These are phyloP conservation scores for Podarcis siculus DNA, from an alignment of 2,797 vertebrate species.

Conservation along the genomic window DNA sequence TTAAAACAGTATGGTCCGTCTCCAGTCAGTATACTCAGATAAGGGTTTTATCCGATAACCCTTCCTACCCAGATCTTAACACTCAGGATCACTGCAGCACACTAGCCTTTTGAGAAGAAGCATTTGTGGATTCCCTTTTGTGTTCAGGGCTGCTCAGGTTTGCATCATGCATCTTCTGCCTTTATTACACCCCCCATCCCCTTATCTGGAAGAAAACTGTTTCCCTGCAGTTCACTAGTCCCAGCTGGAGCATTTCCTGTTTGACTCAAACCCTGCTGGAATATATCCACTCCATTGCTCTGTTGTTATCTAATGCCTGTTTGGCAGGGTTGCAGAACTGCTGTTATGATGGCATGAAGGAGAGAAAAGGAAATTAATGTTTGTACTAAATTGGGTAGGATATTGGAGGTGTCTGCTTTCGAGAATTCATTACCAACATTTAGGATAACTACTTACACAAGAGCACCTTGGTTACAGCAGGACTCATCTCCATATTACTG, in stretches of 20 bases:
- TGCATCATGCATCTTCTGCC: not conserved
- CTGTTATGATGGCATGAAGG: not conserved
- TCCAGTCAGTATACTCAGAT: not conserved
- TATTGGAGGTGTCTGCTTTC: not conserved
- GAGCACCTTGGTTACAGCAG: not conserved
- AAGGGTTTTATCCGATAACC: not conserved
- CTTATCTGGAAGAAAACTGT: not conserved
- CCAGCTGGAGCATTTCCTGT: constrained; percentile 24
- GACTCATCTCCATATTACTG: not conserved
- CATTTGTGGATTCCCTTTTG: not conserved
- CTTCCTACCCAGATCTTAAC: not conserved
- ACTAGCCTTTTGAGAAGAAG: not conserved
- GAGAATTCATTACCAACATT: not conserved
- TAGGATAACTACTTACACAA: not conserved
- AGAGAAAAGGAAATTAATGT: too few species aligned
- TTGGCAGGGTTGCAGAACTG: not conserved
- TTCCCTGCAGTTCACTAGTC: not conserved
- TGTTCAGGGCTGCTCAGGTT: not conserved
- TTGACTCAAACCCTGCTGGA: constrained; percentile 1
- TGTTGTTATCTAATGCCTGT: not conserved
- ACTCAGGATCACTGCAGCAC: not conserved
- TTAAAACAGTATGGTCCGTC: not conserved
- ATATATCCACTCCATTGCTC: not conserved
- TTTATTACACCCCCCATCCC: not conserved
- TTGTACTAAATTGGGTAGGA: not conserved